phyloP scores from a whole-genome alignment of 2,888 invertebrate species.

The Pyrrhosoma nymphula region DNA sequence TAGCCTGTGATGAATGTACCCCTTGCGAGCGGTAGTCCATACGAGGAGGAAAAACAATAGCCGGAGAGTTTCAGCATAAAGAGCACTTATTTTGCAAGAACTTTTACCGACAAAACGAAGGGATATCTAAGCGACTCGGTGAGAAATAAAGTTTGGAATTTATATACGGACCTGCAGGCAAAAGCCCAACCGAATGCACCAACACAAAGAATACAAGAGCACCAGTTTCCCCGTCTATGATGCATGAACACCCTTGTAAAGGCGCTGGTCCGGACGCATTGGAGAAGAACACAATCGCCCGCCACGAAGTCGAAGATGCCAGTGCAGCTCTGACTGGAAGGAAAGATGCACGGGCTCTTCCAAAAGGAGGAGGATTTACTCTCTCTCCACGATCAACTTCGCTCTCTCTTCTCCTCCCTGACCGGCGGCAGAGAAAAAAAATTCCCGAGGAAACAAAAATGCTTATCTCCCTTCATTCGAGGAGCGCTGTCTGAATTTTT shows the following conservation, averaged over 20 bases:
- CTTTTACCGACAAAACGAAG: too few species aligned
- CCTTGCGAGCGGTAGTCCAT: too few species aligned
- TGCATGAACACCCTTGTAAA: not conserved
- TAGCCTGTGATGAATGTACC: too few species aligned
- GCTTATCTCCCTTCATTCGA: slow-evolving; percentile 6
- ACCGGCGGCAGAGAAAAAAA: not conserved
- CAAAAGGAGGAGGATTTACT: not conserved
- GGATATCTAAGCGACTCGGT: too few species aligned
- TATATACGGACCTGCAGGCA: not conserved
- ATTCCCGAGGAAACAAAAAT: not conserved
- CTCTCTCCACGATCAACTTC: not conserved
- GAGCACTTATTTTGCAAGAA: too few species aligned
- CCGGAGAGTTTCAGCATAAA: too few species aligned
- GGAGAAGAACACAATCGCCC: not conserved
- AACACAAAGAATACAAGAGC: not conserved
- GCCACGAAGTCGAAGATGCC: not conserved
- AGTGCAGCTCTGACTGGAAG: not conserved
- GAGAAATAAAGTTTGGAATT: too few species aligned
- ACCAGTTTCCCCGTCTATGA: not conserved
- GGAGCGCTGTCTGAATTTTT: not conserved
- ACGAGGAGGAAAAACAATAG: too few species aligned
- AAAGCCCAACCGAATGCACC: not conserved
- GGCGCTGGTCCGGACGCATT: not conserved
- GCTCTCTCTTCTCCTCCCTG: not conserved
- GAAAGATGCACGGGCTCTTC: not conserved